phyloP scores from a whole-genome alignment of 2,888 invertebrate species.

The Ophion slaviceki region DNA sequence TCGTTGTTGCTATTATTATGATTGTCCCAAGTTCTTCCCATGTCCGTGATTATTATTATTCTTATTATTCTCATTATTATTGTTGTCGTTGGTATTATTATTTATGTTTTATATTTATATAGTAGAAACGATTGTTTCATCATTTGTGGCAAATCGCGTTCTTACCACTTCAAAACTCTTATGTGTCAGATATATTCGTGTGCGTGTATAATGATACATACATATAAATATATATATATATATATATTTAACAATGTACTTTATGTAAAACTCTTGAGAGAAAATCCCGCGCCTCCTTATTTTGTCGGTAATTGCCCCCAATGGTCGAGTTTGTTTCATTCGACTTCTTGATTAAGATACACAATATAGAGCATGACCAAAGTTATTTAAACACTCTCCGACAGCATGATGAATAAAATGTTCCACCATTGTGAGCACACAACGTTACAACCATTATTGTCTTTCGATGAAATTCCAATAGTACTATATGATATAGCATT shows the following conservation, averaged over 20 bases:
- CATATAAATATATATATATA: conserved; percentile 24
- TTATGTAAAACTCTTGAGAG: background rate
- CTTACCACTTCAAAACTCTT: conserved; percentile 80
- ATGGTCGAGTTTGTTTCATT: conserved; percentile 67
- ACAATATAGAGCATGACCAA: conserved; percentile 69
- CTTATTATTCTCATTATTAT: conserved; percentile 43
- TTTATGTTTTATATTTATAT: conserved; percentile 34
- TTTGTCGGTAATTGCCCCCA: conserved; percentile 49
- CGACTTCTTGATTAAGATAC: conserved; percentile 68
- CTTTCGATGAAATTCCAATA: conserved; percentile 37
- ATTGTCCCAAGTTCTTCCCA: background rate
- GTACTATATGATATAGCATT: background rate
- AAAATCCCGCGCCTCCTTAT: conserved; percentile 21
- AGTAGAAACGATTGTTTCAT: conserved; percentile 53
- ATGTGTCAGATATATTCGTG: conserved; percentile 80
- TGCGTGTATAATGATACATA: conserved; percentile 44
- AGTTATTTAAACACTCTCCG: conserved; percentile 58
- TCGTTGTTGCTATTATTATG: background rate
- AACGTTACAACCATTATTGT: conserved; percentile 47
- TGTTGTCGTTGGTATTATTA: conserved; percentile 34
- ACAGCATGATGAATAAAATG: conserved; percentile 68
- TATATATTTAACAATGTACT: conserved; percentile 16
- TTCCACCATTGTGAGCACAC: conserved; percentile 68
- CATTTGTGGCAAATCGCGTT: conserved; percentile 55
- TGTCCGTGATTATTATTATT: background rate